Conservation (phyloP, 2,113 vertebrate genomes). For the Pycnonotus jocosus region DNA sequence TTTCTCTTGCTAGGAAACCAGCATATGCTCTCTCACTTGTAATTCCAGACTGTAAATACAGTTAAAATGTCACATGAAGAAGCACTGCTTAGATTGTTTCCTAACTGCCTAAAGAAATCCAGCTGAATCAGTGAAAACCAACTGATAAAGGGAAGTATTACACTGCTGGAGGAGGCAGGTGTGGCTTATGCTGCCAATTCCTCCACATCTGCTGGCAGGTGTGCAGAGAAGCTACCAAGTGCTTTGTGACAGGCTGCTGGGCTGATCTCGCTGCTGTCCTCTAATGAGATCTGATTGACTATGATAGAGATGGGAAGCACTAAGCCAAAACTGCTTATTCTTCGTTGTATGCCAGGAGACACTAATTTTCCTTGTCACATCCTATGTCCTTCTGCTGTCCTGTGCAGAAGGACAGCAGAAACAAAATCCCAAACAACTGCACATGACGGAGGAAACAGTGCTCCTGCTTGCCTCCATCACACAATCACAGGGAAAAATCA, state of each 20-base stretch:
- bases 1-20: not conserved
- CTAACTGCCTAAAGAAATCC: not conserved
- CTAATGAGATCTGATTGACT: not conserved
- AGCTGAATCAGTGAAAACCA: not conserved
- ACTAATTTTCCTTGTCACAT: not conserved
- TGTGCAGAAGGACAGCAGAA: not conserved
- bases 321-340: not conserved
- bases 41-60: not conserved
- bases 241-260: not conserved
- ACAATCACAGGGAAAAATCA: accelerated
- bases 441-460: accelerated
- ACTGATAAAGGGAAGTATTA: not conserved
- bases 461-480: not conserved
- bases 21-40: not conserved
- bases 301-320: not conserved
- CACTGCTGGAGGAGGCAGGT: not conserved
- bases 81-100: not conserved
- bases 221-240: not conserved
- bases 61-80: not conserved
- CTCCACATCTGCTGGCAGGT: not conserved
- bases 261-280: not conserved
- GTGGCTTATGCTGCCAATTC: not conserved
- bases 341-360: not conserved
- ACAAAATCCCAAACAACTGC: not conserved
- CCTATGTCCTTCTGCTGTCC: not conserved